Conservation (phyloP, 2,113 vertebrate genomes). For the Dromaius novaehollandiae region DNA sequence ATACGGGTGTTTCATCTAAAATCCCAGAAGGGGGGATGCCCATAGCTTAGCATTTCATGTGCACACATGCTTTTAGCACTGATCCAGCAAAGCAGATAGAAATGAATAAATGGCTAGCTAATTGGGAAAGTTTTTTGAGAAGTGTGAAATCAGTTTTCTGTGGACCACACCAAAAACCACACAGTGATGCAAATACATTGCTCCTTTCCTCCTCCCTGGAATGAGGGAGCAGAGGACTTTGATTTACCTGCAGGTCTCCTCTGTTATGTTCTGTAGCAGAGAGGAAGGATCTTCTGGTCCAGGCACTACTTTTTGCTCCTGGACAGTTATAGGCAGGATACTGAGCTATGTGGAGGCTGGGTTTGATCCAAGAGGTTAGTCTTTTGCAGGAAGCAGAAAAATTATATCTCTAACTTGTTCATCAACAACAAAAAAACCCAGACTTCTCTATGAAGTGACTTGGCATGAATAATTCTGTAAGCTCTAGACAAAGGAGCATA, state of each 20-base stretch:
- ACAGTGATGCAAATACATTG: not conserved
- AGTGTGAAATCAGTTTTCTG: not conserved
- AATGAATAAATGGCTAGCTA: not conserved
- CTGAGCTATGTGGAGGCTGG: not conserved
- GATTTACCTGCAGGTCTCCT: not conserved
- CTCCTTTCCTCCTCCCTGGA: not conserved
- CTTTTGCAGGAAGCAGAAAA: not conserved
- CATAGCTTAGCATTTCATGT: not conserved
- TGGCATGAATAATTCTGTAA: not conserved
- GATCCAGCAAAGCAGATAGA: not conserved
- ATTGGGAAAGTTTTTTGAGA: not conserved
- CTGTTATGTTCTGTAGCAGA: not conserved
- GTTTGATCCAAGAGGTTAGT: not conserved
- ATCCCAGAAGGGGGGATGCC: not conserved
- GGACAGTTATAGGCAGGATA: not conserved
- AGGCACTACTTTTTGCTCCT: not conserved
- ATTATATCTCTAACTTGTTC: not conserved
- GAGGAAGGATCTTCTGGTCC: not conserved
- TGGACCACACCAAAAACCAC: not conserved
- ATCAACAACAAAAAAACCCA: not conserved
- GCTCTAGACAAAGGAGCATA: not conserved
- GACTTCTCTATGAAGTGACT: not conserved
- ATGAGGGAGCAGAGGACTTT: not conserved
- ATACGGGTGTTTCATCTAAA: not conserved
- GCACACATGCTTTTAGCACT: accelerated